Evolutionary conservation across 1,140 invertebrate genomes (phyloP).

Genomic region (Camponotus vicinus): DNA sequence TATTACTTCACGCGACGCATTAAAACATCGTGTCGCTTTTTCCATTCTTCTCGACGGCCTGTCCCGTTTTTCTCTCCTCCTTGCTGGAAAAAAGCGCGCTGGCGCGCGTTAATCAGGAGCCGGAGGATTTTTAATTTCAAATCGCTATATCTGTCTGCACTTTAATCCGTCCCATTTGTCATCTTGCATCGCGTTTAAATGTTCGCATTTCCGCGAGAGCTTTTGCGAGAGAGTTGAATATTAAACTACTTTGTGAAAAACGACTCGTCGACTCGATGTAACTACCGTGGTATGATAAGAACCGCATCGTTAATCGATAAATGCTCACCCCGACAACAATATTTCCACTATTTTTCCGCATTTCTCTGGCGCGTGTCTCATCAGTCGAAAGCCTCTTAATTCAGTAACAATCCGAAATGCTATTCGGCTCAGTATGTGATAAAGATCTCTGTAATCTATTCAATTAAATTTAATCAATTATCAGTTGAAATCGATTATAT

Average conservation of each 20-base stretch:
- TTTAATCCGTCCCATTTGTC: conserved; percentile 50
- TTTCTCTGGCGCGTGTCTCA: background rate
- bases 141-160: conserved; percentile 46
- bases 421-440: background rate
- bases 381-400: background rate
- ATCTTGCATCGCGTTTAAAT: conserved; percentile 14
- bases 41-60: conserved; percentile 8
- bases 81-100: background rate
- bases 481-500: background rate
- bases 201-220: conserved; percentile 12
- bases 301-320: conserved; percentile 19
- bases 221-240: conserved; percentile 12
- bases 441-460: background rate
- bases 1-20: conserved; percentile 28
- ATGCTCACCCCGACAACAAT: background rate
- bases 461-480: background rate
- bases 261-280: background rate
- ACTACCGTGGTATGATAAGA: background rate
- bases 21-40: conserved; percentile 7
- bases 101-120: conserved; percentile 21
- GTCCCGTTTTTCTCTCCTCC: background rate
- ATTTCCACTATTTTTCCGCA: background rate
- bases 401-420: background rate
- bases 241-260: conserved; percentile 30
- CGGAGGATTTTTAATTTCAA: conserved; percentile 53